Base-by-base conservation (phyloP, 2,888 invertebrate genomes). In the Fragum fragum region DNA sequence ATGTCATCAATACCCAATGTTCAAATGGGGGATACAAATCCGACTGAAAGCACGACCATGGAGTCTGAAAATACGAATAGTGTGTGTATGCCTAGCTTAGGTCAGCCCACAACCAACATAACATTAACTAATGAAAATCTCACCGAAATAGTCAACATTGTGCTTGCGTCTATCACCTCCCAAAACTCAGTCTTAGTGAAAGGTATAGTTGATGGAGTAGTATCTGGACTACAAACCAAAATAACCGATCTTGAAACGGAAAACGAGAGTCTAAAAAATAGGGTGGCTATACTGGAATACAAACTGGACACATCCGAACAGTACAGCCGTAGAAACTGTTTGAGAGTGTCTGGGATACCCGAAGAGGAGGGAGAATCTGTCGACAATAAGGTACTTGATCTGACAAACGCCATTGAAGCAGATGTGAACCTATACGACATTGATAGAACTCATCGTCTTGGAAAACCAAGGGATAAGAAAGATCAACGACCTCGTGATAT, bases 271-370 rank as follows among this genome's bases (percentile, higher is more conserved):
- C 57, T 57, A 5, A 57, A 14, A 57, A 23, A n/a, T 14, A n/a
- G 26, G 14, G 26, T 57, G 5, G 3, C 23, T n/a, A 57, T 14
- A 1, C 57, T 57, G 3, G 57, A 57, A 26, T n/a, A n/a, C 26
- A 57, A 26, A 57, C 5, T 23, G 14, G 57, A 57, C 23, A 57
- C 2, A 57, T n/a, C 57, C 26, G 57, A 57, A 26, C 57, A 57
- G 57, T 57, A 57, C 23, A 57, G 57, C 23, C 57, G 57, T 1
- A n/a, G 57, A 23, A 57, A 57, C 23, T 57, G 57, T 23, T 23
- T 57, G 26, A n/a, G 57, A n/a, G 14, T 57, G 23, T 57, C 57
- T 57, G 57, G 57, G 3, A 23, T 57, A 6, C 5, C 57, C 26
- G 57, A 57, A n/a, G 32, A 36, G 32, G 32, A 36, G 32, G 32